Conservation (phyloP, 2,797 vertebrate genomes). For the Prunella strophiata region DNA sequence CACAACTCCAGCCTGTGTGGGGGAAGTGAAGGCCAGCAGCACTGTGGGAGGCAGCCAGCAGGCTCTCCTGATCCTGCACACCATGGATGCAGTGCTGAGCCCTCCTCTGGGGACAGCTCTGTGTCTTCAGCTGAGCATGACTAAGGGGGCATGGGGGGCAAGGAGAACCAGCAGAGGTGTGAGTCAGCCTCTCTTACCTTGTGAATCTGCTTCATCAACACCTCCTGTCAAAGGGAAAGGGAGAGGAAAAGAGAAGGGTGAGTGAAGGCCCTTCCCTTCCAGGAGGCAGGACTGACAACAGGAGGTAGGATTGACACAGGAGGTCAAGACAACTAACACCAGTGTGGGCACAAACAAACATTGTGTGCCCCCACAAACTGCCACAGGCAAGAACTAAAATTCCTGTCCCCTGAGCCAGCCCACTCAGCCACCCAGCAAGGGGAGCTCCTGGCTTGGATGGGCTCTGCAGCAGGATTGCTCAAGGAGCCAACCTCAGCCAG, state of each 20-base stretch:
- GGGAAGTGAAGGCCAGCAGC: background rate
- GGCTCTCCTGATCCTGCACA: background rate
- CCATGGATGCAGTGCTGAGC: background rate
- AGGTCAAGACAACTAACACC: background rate
- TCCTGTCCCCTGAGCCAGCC: background rate
- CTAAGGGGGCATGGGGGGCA: background rate
- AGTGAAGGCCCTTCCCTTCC: background rate
- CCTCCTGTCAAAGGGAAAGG: constrained; percentile 82
- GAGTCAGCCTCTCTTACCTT: constrained; percentile 85
- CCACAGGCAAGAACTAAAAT: background rate
- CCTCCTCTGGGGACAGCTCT: background rate
- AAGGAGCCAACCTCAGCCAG: background rate
- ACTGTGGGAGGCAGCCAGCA: background rate
- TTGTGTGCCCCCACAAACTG: background rate
- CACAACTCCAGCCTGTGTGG: rapidly evolving
- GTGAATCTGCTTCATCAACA: constrained; percentile 99
- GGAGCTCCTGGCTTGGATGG: background rate
- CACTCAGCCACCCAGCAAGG: background rate
- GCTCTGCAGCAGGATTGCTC: background rate
- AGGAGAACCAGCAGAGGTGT: background rate
- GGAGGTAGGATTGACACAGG: background rate
- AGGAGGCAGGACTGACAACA: background rate
- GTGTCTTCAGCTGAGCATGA: background rate
- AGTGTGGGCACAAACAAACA: background rate
- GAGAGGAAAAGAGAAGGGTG: background rate